Conservation (phyloP, 2,888 invertebrate genomes). For the Linyphia triangularis region DNA sequence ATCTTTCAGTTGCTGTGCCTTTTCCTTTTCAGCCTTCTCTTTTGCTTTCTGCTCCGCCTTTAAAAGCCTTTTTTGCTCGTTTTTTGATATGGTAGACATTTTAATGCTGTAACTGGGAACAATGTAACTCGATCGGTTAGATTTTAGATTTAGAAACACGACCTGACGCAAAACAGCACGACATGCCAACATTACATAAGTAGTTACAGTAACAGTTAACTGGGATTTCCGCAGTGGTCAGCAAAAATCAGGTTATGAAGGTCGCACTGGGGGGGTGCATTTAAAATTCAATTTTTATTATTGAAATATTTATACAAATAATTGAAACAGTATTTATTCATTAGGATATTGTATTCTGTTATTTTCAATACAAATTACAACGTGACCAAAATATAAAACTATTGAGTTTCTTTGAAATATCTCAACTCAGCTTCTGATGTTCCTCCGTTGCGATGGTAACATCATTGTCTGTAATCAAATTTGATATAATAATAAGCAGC, state of each 20-base stretch:
- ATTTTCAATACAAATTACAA: too few species aligned
- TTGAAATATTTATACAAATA: too few species aligned
- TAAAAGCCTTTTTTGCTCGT: constrained; percentile 94
- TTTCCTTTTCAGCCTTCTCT: constrained; percentile 89
- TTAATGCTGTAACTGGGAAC: not conserved
- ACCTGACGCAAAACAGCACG: constrained; percentile 40
- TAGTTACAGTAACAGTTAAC: constrained; percentile 43
- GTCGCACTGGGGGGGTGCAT: not conserved
- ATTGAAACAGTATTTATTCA: too few species aligned
- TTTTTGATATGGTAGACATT: constrained; percentile 80
- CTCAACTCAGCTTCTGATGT: not conserved
- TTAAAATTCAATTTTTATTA: too few species aligned
- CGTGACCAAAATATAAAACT: too few species aligned
- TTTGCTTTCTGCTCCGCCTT: constrained; percentile 96
- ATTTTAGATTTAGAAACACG: not conserved
- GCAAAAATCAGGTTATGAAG: too few species aligned
- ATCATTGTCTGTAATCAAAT: not conserved
- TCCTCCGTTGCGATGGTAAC: constrained; percentile 49
- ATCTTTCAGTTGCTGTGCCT: constrained; percentile 75
- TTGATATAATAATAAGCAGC: not conserved
- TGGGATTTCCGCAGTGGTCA: not conserved
- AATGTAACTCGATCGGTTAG: not conserved
- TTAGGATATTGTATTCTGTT: too few species aligned
- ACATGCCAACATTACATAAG: constrained; percentile 53
- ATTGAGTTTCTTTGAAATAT: not conserved